Conservation (phyloP, 2,888 invertebrate species). For the Torymus texanus region DNA sequence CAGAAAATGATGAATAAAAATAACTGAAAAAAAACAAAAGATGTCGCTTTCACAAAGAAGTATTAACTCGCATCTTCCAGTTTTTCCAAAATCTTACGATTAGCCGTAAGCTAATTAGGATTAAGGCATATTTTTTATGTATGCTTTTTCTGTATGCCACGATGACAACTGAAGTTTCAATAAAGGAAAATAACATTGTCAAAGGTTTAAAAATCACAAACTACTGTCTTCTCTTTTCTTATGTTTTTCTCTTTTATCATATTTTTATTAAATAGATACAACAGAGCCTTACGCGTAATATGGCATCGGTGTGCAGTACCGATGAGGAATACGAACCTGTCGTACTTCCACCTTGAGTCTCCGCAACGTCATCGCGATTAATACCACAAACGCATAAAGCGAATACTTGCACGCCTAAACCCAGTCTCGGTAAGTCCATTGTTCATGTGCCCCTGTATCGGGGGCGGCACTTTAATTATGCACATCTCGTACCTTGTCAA, state of each 20-base stretch:
- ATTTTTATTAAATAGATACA: constrained; percentile 51
- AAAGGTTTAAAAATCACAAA: constrained; percentile 38
- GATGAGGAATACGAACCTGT: constrained; percentile 51
- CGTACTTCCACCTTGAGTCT: constrained; percentile 33
- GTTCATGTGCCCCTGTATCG: constrained; percentile 33
- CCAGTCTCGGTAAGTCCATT: constrained; percentile 44
- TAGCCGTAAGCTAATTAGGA: constrained; percentile 58
- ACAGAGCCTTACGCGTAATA: constrained; percentile 47
- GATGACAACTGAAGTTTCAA: constrained; percentile 63
- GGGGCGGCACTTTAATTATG: constrained; percentile 54
- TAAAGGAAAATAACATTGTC: constrained; percentile 55
- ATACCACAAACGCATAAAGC: constrained; percentile 43
- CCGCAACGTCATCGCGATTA: constrained; percentile 23
- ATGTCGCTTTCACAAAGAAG: constrained; percentile 51
- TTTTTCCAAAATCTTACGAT: constrained; percentile 55
- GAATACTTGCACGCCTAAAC: constrained; percentile 46
- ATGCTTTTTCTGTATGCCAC: constrained; percentile 75
- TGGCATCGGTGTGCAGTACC: constrained; percentile 39
- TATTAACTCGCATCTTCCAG: constrained; percentile 71
- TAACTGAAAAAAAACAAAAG: constrained; percentile 36
- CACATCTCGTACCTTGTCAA: constrained; percentile 28
- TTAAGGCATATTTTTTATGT: constrained; percentile 75
- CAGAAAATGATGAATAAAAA: constrained; percentile 47
- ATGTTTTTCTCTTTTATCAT: constrained; percentile 24
- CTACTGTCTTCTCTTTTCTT: constrained; percentile 31